Evolutionary conservation across 1,140 invertebrate genomes (phyloP), one percentile per base, ranked within the genome.

Genomic region (Drosophila asahinai): DNA sequence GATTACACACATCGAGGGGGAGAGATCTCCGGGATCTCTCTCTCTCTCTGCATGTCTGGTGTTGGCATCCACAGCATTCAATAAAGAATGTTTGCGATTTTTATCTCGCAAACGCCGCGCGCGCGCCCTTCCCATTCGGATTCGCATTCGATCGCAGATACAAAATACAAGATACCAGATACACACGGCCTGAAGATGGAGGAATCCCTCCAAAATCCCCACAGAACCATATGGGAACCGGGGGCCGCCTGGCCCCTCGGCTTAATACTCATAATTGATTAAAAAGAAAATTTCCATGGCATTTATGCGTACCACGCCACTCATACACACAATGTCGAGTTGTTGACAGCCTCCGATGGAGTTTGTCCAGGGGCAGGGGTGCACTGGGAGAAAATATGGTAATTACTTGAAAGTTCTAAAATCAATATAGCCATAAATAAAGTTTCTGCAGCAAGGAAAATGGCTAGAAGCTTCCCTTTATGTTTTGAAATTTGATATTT

Each of bases 281-380:
- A 91, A 91, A 91, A 91, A 91, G 87, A 91, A 91, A 83, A 87
- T 87, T 91, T 91, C 78, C 87, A 91, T 84, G 83, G 83, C 87
- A 81, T 91, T 86, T 91, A 87, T 91, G 87, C 83, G 81, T 89
- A 81, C 86, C 81, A 89, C 81, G 86, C 80, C 80, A 91, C 86
- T 91, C 86, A 91, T 81, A 81, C 48, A 84, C 78, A 90, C 86
- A 87, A 87, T 89, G 84, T 90, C 81, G 84, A 87, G 57, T 87
- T 89, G 84, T 89, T 87, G 84, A 87, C 84, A 87, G 81, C 84
- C 81, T 63, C 55, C 43, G 57, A 51, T 57, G 54, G 60, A 47
- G 67, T 43, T 43, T 42, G 36, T 7, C 15, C 25, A 15, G 40
- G 22, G 43, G 42, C n/a, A n/a, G 58, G 60, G 42, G 48, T 12